Percentiles rank a stretch among this genome's conserved stretches.
phyloP scores from a whole-genome alignment of 1,140 invertebrate genomes.

The Phocides pigmalion region DNA sequence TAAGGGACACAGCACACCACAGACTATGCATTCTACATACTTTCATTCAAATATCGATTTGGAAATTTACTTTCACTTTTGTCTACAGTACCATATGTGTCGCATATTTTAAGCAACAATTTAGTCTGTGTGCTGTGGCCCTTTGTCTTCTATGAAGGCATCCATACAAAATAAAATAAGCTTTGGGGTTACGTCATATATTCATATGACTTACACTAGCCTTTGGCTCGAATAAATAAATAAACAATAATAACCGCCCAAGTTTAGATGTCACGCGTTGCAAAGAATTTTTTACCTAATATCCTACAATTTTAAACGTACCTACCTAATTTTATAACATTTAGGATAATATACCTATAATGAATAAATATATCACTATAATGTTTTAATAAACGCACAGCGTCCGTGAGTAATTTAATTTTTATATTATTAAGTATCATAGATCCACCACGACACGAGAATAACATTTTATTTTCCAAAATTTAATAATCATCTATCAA shows the following conservation, averaged over 20 bases:
- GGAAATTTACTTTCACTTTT: too few species aligned
- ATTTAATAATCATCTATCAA: neutral
- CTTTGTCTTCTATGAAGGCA: conserved; percentile 12
- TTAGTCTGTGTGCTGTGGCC: neutral
- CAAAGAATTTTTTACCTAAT: conserved; percentile 9
- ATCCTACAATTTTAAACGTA: conserved; percentile 9
- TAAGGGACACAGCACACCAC: conserved; percentile 4
- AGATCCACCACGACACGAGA: conserved; percentile 15
- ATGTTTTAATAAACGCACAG: conserved; percentile 25
- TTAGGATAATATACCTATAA: neutral
- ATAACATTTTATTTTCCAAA: conserved; percentile 11
- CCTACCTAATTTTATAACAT: conserved; percentile 6
- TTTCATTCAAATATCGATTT: neutral
- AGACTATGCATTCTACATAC: neutral
- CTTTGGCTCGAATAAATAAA: conserved; percentile 22
- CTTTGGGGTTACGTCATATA: conserved; percentile 17
- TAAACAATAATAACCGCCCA: neutral
- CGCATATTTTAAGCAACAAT: too few species aligned
- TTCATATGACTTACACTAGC: conserved; percentile 17
- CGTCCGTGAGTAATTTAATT: conserved; percentile 2
- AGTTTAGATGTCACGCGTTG: neutral
- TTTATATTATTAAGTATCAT: neutral
- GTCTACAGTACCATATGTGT: too few species aligned
- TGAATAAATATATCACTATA: conserved; percentile 1
- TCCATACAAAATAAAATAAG: conserved; percentile 16